Evolutionary conservation across 2,797 vertebrate genomes (phyloP).

Genomic region (Nasua narica): DNA sequence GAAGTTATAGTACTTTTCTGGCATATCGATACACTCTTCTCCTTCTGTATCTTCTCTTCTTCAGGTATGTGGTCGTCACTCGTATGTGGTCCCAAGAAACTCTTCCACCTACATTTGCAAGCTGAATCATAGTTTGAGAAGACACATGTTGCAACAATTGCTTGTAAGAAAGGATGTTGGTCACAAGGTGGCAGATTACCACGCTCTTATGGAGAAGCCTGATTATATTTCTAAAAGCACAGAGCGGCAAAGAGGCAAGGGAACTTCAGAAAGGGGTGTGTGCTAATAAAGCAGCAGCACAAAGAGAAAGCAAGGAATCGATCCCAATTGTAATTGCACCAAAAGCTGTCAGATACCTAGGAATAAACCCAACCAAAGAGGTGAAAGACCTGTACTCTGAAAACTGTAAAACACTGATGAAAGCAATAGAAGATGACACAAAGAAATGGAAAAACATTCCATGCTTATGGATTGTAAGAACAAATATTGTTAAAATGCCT

Average conservation of each 20-base stretch:
- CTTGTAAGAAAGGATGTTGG: conserved; percentile 50
- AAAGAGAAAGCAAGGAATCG: neutral
- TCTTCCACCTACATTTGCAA: neutral
- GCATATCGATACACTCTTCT: neutral
- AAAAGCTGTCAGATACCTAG: neutral
- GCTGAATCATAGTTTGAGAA: neutral
- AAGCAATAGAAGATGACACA: neutral
- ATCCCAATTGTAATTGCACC: neutral
- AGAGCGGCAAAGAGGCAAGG: neutral
- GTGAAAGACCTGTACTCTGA: neutral
- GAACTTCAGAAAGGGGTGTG: neutral
- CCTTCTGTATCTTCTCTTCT: neutral
- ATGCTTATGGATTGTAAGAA: neutral
- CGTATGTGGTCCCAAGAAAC: neutral
- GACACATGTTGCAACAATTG: neutral
- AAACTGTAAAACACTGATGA: neutral
- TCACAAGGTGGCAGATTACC: conserved; percentile 68
- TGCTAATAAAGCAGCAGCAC: neutral
- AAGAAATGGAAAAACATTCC: neutral
- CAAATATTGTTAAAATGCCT: neutral
- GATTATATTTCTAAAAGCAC: conserved; percentile 21
- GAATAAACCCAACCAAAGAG: neutral
- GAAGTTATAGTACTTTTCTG: neutral
- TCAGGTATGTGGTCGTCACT: neutral
- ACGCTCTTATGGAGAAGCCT: neutral